Percentiles rank a stretch among this genome's conserved stretches.
phyloP scores from a whole-genome alignment of 2,113 vertebrate genomes.

The Sciurus niger region DNA sequence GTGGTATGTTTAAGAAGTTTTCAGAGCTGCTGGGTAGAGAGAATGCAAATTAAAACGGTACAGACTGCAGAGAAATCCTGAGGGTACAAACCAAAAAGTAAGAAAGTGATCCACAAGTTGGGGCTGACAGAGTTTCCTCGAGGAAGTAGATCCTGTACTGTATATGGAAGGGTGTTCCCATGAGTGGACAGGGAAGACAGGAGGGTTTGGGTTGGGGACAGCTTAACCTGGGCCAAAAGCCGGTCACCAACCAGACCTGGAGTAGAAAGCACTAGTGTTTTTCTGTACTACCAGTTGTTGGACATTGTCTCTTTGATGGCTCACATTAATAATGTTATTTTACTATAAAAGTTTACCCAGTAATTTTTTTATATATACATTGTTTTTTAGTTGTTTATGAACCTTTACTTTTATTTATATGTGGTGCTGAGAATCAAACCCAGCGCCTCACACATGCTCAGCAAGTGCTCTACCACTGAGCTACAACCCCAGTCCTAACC shows the following conservation, averaged over 20 bases:
- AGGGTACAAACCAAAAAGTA: background rate
- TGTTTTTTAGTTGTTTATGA: no score
- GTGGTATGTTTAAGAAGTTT: background rate
- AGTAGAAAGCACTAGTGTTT: background rate
- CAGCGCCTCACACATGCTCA: no score
- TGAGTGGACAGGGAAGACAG: background rate
- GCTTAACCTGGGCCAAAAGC: background rate
- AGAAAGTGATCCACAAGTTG: background rate
- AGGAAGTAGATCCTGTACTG: background rate
- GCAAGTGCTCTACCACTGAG: no score
- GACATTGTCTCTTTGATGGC: background rate
- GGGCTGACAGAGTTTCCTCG: background rate
- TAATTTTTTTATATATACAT: background rate
- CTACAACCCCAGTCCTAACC: background rate
- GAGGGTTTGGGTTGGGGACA: background rate
- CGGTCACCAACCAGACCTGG: background rate
- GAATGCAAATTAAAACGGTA: background rate
- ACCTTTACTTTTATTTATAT: no score
- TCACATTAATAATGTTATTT: constrained; percentile 7
- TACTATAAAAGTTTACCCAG: background rate
- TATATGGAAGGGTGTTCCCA: background rate
- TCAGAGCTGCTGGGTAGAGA: background rate
- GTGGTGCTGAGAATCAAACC: no score
- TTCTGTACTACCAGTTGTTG: background rate
- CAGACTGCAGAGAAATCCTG: background rate